A percentile compares a stretch with the other conserved stretches of the same genome.
phyloP scores from a whole-genome alignment of 2,888 invertebrate species.

The Andrena fulva region DNA sequence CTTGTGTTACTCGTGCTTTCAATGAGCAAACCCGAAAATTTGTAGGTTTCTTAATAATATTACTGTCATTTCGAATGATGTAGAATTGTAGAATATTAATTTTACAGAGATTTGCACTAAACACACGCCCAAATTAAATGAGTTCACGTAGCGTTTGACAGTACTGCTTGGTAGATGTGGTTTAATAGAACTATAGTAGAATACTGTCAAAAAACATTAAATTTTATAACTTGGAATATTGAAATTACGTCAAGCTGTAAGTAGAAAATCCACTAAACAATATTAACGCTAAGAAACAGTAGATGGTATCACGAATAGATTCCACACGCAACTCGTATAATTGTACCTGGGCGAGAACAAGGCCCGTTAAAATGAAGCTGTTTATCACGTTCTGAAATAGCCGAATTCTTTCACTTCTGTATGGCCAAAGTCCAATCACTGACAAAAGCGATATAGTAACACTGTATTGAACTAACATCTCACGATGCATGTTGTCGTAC shows the following conservation, averaged over 20 bases:
- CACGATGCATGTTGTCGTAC: background rate
- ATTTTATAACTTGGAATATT: background rate
- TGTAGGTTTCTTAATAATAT: too few species aligned
- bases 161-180: too few species aligned
- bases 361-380: background rate
- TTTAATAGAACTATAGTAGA: too few species aligned
- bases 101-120: too few species aligned
- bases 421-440: conserved; percentile 28
- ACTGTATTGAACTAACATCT: background rate
- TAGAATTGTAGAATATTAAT: too few species aligned
- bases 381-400: background rate
- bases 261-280: background rate
- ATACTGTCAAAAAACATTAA: too few species aligned
- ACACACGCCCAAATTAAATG: too few species aligned
- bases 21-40: too few species aligned
- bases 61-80: too few species aligned
- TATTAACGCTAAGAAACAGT: background rate
- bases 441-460: background rate
- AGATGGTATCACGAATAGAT: background rate
- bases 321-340: background rate
- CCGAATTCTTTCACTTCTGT: background rate
- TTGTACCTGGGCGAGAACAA: conserved; percentile 1
- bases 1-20: too few species aligned
- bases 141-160: too few species aligned
- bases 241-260: background rate